A percentile compares a stretch with the other conserved stretches of the same genome.
Evolutionary conservation across 1,140 invertebrate genomes (phyloP).

Genomic region (Delia radicum): DNA sequence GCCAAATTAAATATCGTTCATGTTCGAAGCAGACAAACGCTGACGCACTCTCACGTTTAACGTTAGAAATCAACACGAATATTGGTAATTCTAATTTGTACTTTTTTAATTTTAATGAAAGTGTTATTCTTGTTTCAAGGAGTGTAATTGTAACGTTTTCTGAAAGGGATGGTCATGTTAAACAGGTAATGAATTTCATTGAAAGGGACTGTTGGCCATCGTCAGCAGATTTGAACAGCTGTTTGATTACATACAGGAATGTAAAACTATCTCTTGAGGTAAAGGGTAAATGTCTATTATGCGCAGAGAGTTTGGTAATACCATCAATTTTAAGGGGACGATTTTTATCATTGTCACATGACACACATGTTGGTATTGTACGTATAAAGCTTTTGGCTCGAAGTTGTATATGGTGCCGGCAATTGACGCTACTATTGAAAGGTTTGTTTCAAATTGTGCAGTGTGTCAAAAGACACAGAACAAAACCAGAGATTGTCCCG

Average conservation of each 20-base stretch:
- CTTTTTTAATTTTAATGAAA: neutral
- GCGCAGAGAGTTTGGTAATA: neutral
- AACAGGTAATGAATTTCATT: neutral
- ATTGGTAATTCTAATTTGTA: neutral
- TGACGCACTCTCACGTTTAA: constrained; percentile 25
- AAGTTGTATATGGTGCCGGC: neutral
- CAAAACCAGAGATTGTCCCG: neutral
- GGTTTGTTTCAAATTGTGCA: neutral
- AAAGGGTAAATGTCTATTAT: neutral
- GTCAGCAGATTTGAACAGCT: too few species aligned
- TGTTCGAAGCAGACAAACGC: constrained; percentile 36
- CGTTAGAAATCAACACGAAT: neutral
- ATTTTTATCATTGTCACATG: neutral
- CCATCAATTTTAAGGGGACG: neutral
- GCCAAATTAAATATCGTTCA: constrained; percentile 46
- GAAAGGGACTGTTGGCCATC: neutral
- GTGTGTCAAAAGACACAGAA: constrained; percentile 8
- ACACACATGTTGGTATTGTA: neutral
- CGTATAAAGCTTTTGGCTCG: neutral
- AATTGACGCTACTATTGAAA: neutral
- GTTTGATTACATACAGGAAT: neutral
- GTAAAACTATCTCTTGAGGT: neutral
- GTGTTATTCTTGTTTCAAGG: neutral
- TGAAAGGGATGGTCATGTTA: neutral
- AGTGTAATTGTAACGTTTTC: neutral